A percentile compares a stretch with the other conserved stretches of the same genome.
phyloP scores from a whole-genome alignment of 2,113 vertebrate genomes.

The Balaeniceps rex region DNA sequence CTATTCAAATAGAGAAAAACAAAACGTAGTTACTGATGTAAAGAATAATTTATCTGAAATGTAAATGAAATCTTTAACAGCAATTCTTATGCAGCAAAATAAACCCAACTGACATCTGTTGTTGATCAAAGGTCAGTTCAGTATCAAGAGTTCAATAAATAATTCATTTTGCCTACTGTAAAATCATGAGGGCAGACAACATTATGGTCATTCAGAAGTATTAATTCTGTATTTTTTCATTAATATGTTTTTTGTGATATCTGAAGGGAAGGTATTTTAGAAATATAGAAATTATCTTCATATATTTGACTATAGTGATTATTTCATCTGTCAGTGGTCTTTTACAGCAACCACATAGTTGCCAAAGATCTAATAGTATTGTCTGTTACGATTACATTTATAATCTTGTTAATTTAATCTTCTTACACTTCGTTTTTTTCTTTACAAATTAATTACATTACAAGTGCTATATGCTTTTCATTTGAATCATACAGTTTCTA shows the following conservation, averaged over 20 bases:
- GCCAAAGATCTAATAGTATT: constrained; percentile 14
- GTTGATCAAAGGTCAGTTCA: background rate
- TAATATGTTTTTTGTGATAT: background rate
- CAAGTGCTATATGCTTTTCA: background rate
- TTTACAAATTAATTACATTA: constrained; percentile 43
- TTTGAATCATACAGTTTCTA: background rate
- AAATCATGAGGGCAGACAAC: background rate
- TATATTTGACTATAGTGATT: background rate
- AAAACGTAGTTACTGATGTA: background rate
- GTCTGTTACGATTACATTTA: constrained; percentile 13
- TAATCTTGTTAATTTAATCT: constrained; percentile 56
- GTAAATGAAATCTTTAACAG: background rate
- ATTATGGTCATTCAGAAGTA: background rate
- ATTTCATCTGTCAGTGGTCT: background rate
- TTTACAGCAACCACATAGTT: background rate
- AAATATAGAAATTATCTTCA: background rate
- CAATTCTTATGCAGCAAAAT: background rate
- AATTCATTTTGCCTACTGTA: background rate
- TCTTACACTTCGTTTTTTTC: constrained; percentile 1
- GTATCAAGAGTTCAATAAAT: background rate
- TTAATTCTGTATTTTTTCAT: background rate
- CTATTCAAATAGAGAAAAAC: background rate
- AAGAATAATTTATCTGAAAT: background rate
- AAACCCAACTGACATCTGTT: background rate
- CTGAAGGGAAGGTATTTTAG: background rate